A percentile compares a stretch with the other conserved stretches of the same genome.
Conservation (phyloP, 1,140 invertebrate genomes). For the Microvelia longipes region DNA sequence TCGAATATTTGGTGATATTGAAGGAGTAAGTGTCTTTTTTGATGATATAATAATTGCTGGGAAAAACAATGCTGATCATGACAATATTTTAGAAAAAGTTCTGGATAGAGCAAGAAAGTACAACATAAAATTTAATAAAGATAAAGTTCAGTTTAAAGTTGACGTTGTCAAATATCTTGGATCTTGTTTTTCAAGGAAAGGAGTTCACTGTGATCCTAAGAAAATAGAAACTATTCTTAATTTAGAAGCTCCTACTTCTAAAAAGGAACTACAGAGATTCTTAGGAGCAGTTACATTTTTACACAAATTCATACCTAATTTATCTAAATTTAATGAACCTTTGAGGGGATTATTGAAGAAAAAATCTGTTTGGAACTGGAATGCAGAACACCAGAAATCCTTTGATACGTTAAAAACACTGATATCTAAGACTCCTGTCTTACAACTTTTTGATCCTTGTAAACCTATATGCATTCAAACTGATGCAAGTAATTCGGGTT, state of each 20-base stretch:
- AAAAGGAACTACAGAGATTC: slow-evolving; percentile 25
- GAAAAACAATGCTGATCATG: slow-evolving; percentile 17
- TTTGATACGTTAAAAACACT: slow-evolving; percentile 18
- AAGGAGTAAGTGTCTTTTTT: slow-evolving; percentile 22
- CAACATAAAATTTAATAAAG: slow-evolving; percentile 28
- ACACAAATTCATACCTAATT: slow-evolving; percentile 28
- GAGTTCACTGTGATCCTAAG: slow-evolving; percentile 25
- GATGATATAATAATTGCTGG: slow-evolving; percentile 28
- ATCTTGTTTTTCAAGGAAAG: slow-evolving; percentile 22
- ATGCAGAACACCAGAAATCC: neutral
- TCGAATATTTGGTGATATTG: slow-evolving; percentile 12
- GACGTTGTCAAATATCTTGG: slow-evolving; percentile 30
- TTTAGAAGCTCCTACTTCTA: slow-evolving; percentile 24
- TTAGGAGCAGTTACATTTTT: slow-evolving; percentile 30
- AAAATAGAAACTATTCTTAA: slow-evolving; percentile 27
- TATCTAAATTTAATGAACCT: slow-evolving; percentile 26
- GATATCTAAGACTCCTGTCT: slow-evolving; percentile 22
- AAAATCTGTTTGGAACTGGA: slow-evolving; percentile 27
- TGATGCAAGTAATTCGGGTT: slow-evolving; percentile 6
- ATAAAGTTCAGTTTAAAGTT: slow-evolving; percentile 21
- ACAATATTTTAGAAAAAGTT: slow-evolving; percentile 20
- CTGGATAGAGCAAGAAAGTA: slow-evolving; percentile 24
- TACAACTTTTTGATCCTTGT: slow-evolving; percentile 19
- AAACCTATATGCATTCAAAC: slow-evolving; percentile 13
- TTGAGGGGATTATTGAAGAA: slow-evolving; percentile 30